Evolutionary conservation across 2,888 invertebrate genomes (phyloP), one percentile per base, ranked within the genome.

Genomic region (Litoditis marina): DNA sequence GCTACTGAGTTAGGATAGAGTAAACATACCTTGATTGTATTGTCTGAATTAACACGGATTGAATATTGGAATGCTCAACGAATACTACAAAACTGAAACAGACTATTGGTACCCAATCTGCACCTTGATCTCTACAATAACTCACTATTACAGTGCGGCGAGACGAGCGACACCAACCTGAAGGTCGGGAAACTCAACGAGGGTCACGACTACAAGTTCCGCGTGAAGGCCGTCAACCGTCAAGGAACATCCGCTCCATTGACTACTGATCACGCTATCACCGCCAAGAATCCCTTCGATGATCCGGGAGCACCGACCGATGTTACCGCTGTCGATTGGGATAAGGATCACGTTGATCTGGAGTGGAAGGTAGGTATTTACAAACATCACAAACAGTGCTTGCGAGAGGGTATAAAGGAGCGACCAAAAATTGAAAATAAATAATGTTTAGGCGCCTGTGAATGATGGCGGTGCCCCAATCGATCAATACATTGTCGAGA

Each of bases 171-270:
- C 67, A 82, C 80, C 4, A 59, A 69, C 11, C 65, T 83, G 28
- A 77, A 82, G 44, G 84, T 96, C 0, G 89, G 89, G 2, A 89
- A 93, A 77, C 87, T 98, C 42, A 89, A 92, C 52, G 95, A 96
- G 84, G 91, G 91, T 81, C 94, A 94, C 82, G 92, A 93, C 78
- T 94, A 94, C 84, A 92, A 91, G 58, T 94, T 94, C 88, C 88
- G 94, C 39, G 92, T 94, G 0, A 89, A 90, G 62, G 94, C 94
- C 22, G 92, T 93, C 4, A 95, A 94, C 83, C 91, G 92, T 78
- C 91, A 91, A 81, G 94, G 94, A 2, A 92, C 93, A 84, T 94
- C 94, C 0, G 87, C 88, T 66, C 92, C 92, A 1, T 86, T 94
- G 19, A 88, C 88, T 8, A 91, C 91, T 2, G 87, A 88, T 63